Evolutionary conservation across 2,113 vertebrate species (phyloP).

Genomic region (Hemiscyllium ocellatum): DNA sequence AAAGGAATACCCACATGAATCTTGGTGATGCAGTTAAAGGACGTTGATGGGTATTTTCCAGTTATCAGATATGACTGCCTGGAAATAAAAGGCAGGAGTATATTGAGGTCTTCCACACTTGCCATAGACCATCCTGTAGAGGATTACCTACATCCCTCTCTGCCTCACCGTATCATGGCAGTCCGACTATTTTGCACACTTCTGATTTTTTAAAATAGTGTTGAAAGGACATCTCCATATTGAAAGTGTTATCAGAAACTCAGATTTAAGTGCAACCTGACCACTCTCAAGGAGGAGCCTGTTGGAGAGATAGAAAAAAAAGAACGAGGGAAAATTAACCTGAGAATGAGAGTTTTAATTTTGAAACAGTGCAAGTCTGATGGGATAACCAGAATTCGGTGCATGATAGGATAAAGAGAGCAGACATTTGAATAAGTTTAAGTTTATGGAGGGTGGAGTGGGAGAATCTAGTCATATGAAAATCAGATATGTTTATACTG

Average conservation of each 20-base stretch:
- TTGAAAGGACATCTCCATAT: not conserved
- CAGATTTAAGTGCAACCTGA: not conserved
- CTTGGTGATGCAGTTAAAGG: not conserved
- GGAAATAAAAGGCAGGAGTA: not conserved
- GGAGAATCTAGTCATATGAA: not conserved
- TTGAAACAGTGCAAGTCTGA: not conserved
- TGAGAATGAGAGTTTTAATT: not conserved
- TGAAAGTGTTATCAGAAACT: not conserved
- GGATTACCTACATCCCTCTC: not conserved
- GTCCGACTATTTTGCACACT: not conserved
- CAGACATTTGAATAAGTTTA: not conserved
- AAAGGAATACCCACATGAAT: not conserved
- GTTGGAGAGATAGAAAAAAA: not conserved
- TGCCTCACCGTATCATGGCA: not conserved
- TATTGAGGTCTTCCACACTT: not conserved
- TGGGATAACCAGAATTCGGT: not conserved
- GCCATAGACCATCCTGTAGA: not conserved
- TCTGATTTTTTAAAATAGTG: not conserved
- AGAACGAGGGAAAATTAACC: not conserved
- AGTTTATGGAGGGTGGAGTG: not conserved
- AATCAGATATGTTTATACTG: not conserved
- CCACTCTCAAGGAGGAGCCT: not conserved
- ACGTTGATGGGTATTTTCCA: not conserved
- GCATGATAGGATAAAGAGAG: not conserved
- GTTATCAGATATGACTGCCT: not conserved